Evolutionary conservation across 1,140 invertebrate species (phyloP).

Genomic region (Brachionus koreanus): DNA sequence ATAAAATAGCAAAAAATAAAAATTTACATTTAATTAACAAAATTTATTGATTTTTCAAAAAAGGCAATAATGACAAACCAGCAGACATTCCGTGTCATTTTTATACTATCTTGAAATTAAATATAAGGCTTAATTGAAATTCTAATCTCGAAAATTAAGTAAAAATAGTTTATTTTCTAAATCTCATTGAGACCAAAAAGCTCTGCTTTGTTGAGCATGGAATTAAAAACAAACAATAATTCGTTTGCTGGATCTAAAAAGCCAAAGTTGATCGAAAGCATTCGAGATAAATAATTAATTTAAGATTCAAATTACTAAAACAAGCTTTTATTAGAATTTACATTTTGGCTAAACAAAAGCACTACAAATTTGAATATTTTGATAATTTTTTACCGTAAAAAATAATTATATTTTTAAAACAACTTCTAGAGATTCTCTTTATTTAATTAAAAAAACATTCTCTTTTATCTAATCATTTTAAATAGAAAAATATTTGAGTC

Average conservation of each 20-base stretch:
- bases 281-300: not conserved
- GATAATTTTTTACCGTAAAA: not conserved
- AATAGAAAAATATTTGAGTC: no score
- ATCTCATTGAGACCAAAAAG: not conserved
- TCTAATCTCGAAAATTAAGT: not conserved
- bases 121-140: not conserved
- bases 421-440: not conserved
- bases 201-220: not conserved
- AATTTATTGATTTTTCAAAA: not conserved
- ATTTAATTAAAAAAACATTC: not conserved
- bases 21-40: slow-evolving; percentile 11
- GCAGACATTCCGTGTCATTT: not conserved
- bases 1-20: not conserved
- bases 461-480: not conserved
- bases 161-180: not conserved
- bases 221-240: not conserved
- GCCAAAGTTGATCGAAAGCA: not conserved
- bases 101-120: not conserved
- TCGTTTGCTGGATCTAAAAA: not conserved
- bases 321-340: not conserved
- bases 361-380: not conserved
- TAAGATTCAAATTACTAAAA: not conserved
- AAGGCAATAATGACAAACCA: not conserved
- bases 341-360: not conserved
- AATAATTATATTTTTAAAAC: not conserved